Evolutionary conservation across 2,888 invertebrate genomes (phyloP).

Genomic region (Pseudanteris insignis): DNA sequence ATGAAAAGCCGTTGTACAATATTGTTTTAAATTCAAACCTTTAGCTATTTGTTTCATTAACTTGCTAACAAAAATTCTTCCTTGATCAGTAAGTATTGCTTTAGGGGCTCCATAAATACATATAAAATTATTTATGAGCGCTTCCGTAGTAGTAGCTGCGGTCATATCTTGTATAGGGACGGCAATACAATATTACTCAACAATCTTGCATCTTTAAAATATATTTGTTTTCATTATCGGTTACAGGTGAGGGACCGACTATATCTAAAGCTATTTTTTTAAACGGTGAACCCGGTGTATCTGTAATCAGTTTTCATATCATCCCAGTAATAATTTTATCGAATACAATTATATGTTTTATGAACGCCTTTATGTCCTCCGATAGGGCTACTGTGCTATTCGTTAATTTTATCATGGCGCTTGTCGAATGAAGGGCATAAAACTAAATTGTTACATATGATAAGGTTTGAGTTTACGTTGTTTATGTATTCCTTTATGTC

Average conservation of each 20-base stretch:
- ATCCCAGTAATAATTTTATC: background rate
- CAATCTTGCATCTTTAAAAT: background rate
- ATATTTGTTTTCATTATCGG: background rate
- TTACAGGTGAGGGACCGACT: background rate
- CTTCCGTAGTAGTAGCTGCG: background rate
- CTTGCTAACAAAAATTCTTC: constrained; percentile 1
- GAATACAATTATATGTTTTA: background rate
- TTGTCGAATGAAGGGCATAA: background rate
- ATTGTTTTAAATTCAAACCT: background rate
- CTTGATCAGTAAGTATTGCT: constrained; percentile 1
- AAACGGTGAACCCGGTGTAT: background rate
- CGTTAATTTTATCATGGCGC: background rate
- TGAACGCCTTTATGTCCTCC: background rate
- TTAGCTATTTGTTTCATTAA: constrained; percentile 3
- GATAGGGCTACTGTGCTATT: background rate
- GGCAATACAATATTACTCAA: background rate
- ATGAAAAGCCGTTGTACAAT: constrained; percentile 1
- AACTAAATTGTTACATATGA: background rate
- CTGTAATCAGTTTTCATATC: background rate
- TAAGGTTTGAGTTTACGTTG: no score
- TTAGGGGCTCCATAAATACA: constrained; percentile 2
- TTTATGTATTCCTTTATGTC: background rate
- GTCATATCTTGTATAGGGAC: background rate
- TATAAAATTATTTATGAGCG: background rate
- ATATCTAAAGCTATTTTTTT: constrained; percentile 1